Evolutionary conservation across 2,113 vertebrate genomes (phyloP).

Genomic region (Vombatus ursinus): DNA sequence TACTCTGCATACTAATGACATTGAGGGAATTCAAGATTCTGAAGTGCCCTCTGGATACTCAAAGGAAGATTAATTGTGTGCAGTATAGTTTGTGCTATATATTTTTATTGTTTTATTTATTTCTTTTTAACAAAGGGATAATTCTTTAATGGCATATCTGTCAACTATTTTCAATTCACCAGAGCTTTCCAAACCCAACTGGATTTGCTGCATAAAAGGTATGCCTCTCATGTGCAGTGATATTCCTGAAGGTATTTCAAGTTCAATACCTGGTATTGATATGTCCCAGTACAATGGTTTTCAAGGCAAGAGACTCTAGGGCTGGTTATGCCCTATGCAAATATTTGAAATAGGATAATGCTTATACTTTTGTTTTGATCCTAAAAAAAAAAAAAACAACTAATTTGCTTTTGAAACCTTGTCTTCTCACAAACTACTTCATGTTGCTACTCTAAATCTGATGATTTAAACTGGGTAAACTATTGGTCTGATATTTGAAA

Average conservation of each 20-base stretch:
- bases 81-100: not conserved
- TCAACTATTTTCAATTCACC: not conserved
- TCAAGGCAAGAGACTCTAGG: not conserved
- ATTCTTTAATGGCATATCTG: not conserved
- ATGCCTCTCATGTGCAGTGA: not conserved
- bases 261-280: not conserved
- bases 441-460: not conserved
- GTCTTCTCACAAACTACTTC: not conserved
- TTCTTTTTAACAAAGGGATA: not conserved
- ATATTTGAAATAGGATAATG: not conserved
- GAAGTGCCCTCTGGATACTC: not conserved
- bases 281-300: not conserved
- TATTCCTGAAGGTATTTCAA: not conserved
- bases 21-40: not conserved
- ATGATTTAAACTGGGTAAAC: not conserved
- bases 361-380: not conserved
- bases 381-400: not conserved
- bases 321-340: not conserved
- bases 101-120: not conserved
- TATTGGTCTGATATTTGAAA: not conserved
- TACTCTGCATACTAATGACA: not conserved
- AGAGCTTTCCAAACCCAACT: not conserved
- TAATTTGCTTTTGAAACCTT: not conserved
- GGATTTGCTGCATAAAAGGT: not conserved
- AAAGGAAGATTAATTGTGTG: not conserved